Evolutionary conservation across 2,888 invertebrate genomes (phyloP), one percentile per base, ranked within the genome.

Genomic region (Junonia oenone): DNA sequence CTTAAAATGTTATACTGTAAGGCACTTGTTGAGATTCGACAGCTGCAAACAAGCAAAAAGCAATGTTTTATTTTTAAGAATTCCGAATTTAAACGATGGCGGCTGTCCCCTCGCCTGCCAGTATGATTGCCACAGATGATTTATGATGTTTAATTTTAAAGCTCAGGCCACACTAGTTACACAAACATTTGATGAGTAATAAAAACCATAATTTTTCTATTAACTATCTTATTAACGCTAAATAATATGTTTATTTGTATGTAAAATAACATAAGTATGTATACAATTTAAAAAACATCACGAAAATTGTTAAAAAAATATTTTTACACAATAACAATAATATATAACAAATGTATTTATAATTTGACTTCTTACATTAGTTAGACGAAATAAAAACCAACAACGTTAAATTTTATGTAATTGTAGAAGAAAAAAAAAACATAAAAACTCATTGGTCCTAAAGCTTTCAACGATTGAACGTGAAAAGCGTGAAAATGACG

Each of bases 11-110:
- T 74, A 75, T 80, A 84, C 85, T 80, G 79, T 73, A 71, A 72
- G 71, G 76, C 81, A 88, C 87, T 85, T 87, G 89, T 77, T 85
- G 82, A 73, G 68, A 73, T 72, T 68, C 68, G 71, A 73, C 75
- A 76, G 61, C 77, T 77, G 77, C 74, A 80, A 83, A 83, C 81
- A 83, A 79, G 72, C 70, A 65, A 67, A 69, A 45, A 51, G n/a
- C 70, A 68, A 68, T 63, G 70, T 76, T 81, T 81, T 76, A 75
- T 80, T 81, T 63, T 79, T 76, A 72, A 69, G 73, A 73, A 79
- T 80, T 81, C 78, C 70, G 73, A 75, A 72, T 84, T 81, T 63
- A 68, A 84, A 69, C 68, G 51, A 58, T 64, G 68, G 65, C 63
- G 65, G 69, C 62, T 61, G 50, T 50, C 43, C 17, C 51, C 62